Conservation (phyloP, 92 coral and sea anemone genomes). For the Siderastrea radians region DNA sequence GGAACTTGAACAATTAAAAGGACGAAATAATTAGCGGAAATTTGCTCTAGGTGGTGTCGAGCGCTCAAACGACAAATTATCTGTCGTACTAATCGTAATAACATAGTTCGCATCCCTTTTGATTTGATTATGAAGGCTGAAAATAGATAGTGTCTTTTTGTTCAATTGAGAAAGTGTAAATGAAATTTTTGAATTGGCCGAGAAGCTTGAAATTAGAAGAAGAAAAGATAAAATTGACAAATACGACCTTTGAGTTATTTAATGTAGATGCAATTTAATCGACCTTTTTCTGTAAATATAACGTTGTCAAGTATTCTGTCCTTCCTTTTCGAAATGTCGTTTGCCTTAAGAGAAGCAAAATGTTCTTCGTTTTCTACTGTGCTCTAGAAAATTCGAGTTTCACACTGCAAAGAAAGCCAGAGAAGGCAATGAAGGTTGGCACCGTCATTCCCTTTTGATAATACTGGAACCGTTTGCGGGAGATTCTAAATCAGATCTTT, state of each 20-base stretch:
- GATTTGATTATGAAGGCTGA: background rate
- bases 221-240: background rate
- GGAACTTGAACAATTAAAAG: background rate
- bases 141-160: background rate
- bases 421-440: background rate
- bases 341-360: background rate
- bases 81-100: background rate
- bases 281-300: conserved; percentile 13
- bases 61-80: conserved; percentile 11
- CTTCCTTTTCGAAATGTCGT: background rate
- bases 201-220: background rate
- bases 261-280: conserved; percentile 4
- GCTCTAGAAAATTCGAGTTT: background rate
- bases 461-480: background rate
- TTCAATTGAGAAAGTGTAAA: background rate
- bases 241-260: background rate
- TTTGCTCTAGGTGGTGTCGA: background rate
- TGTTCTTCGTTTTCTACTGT: background rate
- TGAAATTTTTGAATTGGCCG: background rate
- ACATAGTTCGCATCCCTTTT: background rate
- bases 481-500: background rate
- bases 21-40: conserved; percentile 6
- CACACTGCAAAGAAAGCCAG: background rate
- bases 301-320: background rate
- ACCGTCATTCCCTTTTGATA: background rate